Evolutionary conservation across 2,797 vertebrate genomes (phyloP).

Genomic region (Acipenser ruthenus): DNA sequence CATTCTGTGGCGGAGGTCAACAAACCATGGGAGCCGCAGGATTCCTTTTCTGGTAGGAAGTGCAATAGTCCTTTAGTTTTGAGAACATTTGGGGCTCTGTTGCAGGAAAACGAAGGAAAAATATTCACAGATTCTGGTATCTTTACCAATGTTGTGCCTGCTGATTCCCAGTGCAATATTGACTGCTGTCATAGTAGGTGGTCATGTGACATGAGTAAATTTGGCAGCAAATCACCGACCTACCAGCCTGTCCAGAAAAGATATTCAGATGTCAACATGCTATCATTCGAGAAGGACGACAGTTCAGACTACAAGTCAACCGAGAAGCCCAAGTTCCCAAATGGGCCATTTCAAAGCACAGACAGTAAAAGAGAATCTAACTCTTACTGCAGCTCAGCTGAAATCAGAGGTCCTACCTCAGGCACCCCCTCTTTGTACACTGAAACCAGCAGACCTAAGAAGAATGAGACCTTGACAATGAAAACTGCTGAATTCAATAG

Average conservation of each 20-base stretch:
- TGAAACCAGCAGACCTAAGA: constrained; percentile 41
- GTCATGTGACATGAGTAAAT: constrained; percentile 63
- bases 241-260: constrained; percentile 66
- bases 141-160: constrained; percentile 40
- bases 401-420: constrained; percentile 39
- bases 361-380: constrained; percentile 17
- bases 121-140: constrained; percentile 46
- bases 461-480: constrained; percentile 77
- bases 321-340: constrained; percentile 33
- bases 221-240: constrained; percentile 46
- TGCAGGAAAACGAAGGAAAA: constrained; percentile 66
- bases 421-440: constrained; percentile 33
- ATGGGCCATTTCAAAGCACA: constrained; percentile 23
- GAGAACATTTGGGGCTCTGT: constrained; percentile 55
- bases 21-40: constrained; percentile 32
- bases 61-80: constrained; percentile 53
- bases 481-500: constrained; percentile 92
- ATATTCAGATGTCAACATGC: constrained; percentile 65
- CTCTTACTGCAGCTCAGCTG: constrained; percentile 23
- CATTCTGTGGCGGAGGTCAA: constrained; percentile 51
- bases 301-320: constrained; percentile 28
- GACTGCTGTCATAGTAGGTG: constrained; percentile 70
- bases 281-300: constrained; percentile 43
- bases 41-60: constrained; percentile 48
- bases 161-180: constrained; percentile 49